These are phyloP conservation scores for Ashinkailepas kermadecensis DNA, from an alignment of 2,888 invertebrate species.

Conservation along the genomic window DNA sequence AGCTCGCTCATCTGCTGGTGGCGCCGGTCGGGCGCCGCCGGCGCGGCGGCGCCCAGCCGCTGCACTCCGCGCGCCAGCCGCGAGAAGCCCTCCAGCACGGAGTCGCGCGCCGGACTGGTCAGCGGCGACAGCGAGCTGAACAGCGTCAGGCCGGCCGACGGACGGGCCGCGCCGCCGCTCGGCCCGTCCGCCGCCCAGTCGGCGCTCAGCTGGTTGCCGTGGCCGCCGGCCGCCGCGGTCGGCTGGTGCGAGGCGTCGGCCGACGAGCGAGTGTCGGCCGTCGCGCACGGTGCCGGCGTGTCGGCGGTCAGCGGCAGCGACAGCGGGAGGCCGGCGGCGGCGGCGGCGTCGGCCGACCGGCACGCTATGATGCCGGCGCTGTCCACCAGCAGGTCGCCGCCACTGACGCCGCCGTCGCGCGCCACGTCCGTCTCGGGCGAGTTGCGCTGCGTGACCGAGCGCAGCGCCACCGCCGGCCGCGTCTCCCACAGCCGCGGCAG, in stretches of 20 bases:
- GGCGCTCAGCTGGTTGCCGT: no score
- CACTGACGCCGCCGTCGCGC: not conserved
- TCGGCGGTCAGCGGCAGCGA: not conserved
- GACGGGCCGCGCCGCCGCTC: not conserved
- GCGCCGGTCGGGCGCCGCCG: not conserved
- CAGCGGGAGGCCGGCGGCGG: not conserved
- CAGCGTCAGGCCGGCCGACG: not conserved
- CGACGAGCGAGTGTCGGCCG: not conserved
- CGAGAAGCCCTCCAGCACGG: constrained; percentile 36
- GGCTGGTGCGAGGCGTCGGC: no score
- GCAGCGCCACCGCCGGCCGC: not conserved
- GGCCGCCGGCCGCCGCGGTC: no score
- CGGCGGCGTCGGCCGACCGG: constrained; percentile 52
- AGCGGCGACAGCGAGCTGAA: not conserved
- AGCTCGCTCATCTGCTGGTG: not conserved
- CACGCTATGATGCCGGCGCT: constrained; percentile 2
- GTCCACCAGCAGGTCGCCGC: not conserved
- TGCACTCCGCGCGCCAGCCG: constrained; percentile 38
- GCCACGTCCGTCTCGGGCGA: not conserved
- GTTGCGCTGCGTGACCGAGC: not conserved
- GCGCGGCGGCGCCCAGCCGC: constrained; percentile 35
- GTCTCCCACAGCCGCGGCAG: not conserved
- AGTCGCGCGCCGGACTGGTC: constrained; percentile 9
- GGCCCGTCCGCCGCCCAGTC: no score
- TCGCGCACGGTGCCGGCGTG: not conserved